Evolutionary conservation across 2,888 invertebrate genomes (phyloP), one percentile per base, ranked within the genome.

Genomic region (Brachycybe producta): DNA sequence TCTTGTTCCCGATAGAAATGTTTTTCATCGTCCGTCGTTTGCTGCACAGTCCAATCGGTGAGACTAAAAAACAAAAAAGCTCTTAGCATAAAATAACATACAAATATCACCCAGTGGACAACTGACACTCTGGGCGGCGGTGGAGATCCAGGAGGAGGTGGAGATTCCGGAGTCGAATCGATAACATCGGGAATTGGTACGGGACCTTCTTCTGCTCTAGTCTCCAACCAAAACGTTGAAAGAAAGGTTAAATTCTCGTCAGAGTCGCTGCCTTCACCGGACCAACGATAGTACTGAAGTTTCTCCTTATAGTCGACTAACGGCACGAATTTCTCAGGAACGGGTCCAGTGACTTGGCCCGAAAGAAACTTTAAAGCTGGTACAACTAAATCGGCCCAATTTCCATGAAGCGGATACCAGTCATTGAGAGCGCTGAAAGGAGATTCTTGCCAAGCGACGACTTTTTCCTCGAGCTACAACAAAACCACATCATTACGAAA

Each of bases 221-320:
- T 62, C 43, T 64, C 63, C 56, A 87, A 68, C 84, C 91, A 92
- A 58, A 80, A 79, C 54, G 79, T 76, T 62, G 84, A 88, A 48
- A 91, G 68, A 3, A 79, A 75, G 4, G 76, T 70, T 13, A 92
- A 69, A 35, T 83, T 75, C 3, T 78, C 74, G 66, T 91, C 91
- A 2, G 85, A 82, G 65, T 94, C 92, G 4, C 92, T 74, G 0
- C 91, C 91, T 5, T 87, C 87, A 2, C 92, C 92, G 54, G 92
- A 92, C 94, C 94, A 94, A 61, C 85, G 83, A 67, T 85, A 87
- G 53, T 65, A 65, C 55, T 67, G 67, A 3, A 65, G 63, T 32
- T 67, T 58, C 73, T 58, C 82, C 65, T 88, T 84, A 69, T 80
- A 85, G 65, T 88, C 88, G 60, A 90, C 74, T 61, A 83, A 87